Conservation (phyloP, 2,888 invertebrate species). For the Eristalinus aeneus region DNA sequence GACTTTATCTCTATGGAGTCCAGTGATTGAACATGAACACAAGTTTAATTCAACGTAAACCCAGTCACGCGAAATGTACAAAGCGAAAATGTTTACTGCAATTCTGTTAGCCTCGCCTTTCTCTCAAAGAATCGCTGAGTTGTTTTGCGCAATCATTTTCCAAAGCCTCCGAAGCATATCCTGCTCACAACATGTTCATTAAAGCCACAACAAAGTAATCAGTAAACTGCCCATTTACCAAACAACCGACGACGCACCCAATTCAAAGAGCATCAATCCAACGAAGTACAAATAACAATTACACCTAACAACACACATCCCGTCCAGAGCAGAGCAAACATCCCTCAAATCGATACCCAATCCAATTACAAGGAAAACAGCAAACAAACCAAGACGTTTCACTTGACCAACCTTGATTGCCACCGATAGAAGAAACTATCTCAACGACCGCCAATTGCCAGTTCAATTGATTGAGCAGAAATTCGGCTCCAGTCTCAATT, state of each 20-base stretch:
- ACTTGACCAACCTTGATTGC: constrained; percentile 21
- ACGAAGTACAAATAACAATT: background rate
- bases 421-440: background rate
- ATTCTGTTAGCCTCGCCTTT: background rate
- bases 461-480: constrained; percentile 48
- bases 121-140: background rate
- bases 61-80: no score
- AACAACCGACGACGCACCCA: background rate
- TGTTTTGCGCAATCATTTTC: background rate
- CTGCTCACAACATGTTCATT: background rate
- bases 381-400: constrained; percentile 13
- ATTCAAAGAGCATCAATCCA: background rate
- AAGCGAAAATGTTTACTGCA: background rate
- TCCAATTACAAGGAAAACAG: background rate
- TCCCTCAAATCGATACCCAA: background rate
- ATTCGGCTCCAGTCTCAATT: constrained; percentile 62
- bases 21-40: no score
- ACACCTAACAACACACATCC: background rate
- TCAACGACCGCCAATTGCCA: constrained; percentile 18
- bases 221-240: background rate
- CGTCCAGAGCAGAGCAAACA: background rate
- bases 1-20: no score
- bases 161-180: no score
- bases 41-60: no score
- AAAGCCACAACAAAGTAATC: background rate